Conservation (phyloP, 37 sponge, comb jelly and placozoan species). For the Beroe forskalii region DNA sequence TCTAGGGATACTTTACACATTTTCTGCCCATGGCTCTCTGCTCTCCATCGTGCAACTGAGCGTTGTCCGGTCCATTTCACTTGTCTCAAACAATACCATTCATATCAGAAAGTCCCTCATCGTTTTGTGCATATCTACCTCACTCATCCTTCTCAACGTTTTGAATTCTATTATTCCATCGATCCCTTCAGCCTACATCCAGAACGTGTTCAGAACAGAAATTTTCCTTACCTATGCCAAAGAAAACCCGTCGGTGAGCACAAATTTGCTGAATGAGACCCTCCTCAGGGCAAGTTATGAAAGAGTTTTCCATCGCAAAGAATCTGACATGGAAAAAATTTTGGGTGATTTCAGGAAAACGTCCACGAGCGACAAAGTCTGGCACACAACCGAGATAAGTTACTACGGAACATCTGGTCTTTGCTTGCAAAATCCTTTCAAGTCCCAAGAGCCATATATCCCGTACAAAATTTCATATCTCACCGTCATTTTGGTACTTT, state of each 20-base stretch:
- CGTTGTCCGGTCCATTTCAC: not conserved
- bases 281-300: not conserved
- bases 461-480: no score
- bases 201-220: not conserved
- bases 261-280: not conserved
- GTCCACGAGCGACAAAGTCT: not conserved
- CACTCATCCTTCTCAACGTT: not conserved
- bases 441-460: no score
- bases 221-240: not conserved
- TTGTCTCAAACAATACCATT: not conserved
- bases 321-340: not conserved
- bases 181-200: not conserved
- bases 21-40: not conserved
- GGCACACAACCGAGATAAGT: not conserved
- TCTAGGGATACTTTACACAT: not conserved
- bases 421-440: no score
- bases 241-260: not conserved
- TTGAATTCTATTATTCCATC: not conserved
- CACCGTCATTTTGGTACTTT: no score
- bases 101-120: not conserved
- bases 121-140: not conserved
- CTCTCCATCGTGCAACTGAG: not conserved
- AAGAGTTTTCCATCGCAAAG: not conserved
- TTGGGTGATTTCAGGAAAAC: not conserved
- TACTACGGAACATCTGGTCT: not conserved